Evolutionary conservation across 2,888 invertebrate genomes (phyloP).

Genomic region (Hartigia nigra): DNA sequence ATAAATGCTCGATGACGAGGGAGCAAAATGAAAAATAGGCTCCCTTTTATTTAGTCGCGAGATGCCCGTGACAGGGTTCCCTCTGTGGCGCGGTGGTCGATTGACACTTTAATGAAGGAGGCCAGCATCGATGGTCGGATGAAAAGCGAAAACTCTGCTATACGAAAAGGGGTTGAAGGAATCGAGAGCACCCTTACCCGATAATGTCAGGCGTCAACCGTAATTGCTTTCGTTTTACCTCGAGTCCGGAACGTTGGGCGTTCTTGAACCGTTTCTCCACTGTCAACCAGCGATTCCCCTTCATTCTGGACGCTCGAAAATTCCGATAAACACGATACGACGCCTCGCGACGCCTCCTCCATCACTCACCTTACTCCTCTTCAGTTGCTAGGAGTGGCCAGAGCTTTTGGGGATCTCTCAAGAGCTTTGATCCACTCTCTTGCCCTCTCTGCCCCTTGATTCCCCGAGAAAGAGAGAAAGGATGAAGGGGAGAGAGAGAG

Average conservation of each 20-base stretch:
- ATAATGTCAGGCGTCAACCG: conserved; percentile 55
- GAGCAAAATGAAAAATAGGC: background rate
- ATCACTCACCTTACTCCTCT: background rate
- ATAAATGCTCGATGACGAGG: background rate
- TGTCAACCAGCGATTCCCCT: background rate
- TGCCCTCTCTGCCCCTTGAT: background rate
- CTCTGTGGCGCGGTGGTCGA: conserved; percentile 42
- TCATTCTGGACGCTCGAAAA: background rate
- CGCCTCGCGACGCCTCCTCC: background rate
- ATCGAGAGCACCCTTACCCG: conserved; percentile 48
- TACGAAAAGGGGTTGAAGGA: conserved; percentile 34
- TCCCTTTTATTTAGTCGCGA: conserved; percentile 20
- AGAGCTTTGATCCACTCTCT: conserved; percentile 27
- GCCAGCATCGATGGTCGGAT: conserved; percentile 44
- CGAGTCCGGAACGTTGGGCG: conserved; percentile 3
- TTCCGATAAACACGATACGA: background rate
- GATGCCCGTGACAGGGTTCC: conserved; percentile 18
- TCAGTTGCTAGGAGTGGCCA: background rate
- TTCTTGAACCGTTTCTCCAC: background rate
- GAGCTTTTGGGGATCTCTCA: conserved; percentile 36
- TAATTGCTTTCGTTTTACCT: conserved; percentile 57
- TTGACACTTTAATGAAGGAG: conserved; percentile 61
- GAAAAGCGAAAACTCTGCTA: conserved; percentile 30
- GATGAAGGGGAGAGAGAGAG: background rate
- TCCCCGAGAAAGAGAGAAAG: conserved; percentile 29